Evolutionary conservation across 2,888 invertebrate species (phyloP).

Genomic region (Carcina quercana): DNA sequence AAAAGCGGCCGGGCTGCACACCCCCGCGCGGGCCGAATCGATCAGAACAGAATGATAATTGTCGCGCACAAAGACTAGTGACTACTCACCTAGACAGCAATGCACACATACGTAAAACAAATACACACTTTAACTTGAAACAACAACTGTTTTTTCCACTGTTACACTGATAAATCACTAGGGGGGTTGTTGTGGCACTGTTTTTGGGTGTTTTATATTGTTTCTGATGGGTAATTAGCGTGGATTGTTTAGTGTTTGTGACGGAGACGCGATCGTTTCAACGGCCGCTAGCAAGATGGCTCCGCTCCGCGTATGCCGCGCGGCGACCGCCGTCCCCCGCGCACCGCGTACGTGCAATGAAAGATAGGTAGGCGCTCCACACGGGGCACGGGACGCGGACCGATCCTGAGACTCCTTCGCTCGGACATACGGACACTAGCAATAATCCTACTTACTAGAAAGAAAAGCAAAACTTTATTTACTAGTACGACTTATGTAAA

Average conservation of each 20-base stretch:
- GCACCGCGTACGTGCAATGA: conserved; percentile 72
- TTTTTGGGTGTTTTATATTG: conserved; percentile 35
- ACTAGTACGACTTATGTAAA: too few species aligned
- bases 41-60: conserved; percentile 66
- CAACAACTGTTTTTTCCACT: conserved; percentile 38
- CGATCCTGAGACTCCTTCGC: not conserved
- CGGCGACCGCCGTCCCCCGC: conserved; percentile 53
- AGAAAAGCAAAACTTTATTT: too few species aligned
- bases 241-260: conserved; percentile 62
- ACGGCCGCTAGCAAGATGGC: conserved; percentile 71
- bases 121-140: conserved; percentile 43
- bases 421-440: not conserved
- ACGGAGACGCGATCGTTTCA: conserved; percentile 65
- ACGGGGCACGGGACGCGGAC: too few species aligned
- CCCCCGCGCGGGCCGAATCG: conserved; percentile 68
- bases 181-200: conserved; percentile 23
- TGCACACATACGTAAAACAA: conserved; percentile 63
- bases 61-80: conserved; percentile 70
- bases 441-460: conserved; percentile 17
- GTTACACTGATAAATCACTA: conserved; percentile 22
- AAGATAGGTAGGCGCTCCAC: conserved; percentile 67
- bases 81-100: conserved; percentile 68
- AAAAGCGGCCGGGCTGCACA: conserved; percentile 62
- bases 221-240: conserved; percentile 61
- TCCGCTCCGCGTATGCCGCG: conserved; percentile 56